Evolutionary conservation across 1,140 invertebrate species (phyloP), one percentile per base, ranked within the genome.

Genomic region (Drosophila insularis): DNA sequence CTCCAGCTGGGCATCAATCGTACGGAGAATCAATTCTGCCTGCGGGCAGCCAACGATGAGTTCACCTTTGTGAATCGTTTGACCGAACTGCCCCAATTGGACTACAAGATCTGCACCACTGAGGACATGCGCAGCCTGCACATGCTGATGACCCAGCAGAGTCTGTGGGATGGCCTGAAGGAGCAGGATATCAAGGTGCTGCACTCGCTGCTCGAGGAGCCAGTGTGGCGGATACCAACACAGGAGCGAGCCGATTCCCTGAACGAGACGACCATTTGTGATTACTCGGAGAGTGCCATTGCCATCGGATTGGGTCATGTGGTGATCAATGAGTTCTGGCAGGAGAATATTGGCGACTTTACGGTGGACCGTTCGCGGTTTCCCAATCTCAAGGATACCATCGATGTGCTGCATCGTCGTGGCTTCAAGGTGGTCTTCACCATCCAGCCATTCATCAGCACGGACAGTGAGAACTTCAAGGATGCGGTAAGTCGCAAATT

Each of bases 341-440:
- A 98, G 82, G 93, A 94, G 23, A 94, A 95, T 89, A 94, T 96
- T 4, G 97, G 97, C 0, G 97, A 98, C 90, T 94, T 97, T 43
- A 93, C 94, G 0, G 92, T 97, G 8, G 96, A 98, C 85, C 92
- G 92, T 1, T 92, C 92, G 7, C 89, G 96, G 46, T 97, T 98
- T 85, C 94, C 95, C 10, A 95, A 94, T 0, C 94, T 97, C 80
- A 94, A 95, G 37, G 94, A 96, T 63, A 97, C 95, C 2, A 95
- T 98, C 4, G 95, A 96, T 78, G 96, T 97, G 50, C 94, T 97
- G 23, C 95, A 96, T 69, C 93, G 97, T 37, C 93, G 97, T 78
- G 97, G 97, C 2, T 98, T 98, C 63, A 95, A 96, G 89, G 95
- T 98, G 21, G 95, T 96, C 0, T 95, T 98, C 72, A 95, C 96